phyloP scores from a whole-genome alignment of 2,797 vertebrate genomes.

The Helicolenus hilgendorfi region DNA sequence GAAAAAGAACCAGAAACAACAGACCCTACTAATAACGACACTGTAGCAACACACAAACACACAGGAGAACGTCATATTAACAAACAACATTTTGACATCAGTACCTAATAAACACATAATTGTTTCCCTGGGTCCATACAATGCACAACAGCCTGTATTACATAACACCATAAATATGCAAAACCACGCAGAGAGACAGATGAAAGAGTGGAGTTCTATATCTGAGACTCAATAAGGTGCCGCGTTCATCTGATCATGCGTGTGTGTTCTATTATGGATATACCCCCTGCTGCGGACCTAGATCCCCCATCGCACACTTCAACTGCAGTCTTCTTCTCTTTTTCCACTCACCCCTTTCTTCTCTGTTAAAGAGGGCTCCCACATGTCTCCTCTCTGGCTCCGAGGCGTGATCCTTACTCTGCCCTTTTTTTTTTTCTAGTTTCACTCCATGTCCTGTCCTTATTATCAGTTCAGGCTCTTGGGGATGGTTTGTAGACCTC shows the following conservation, averaged over 20 bases:
- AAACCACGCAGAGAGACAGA: slow-evolving; percentile 1
- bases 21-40: not conserved
- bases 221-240: slow-evolving; percentile 42
- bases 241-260: slow-evolving; percentile 64
- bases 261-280: slow-evolving; percentile 81
- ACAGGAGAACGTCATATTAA: not conserved
- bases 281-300: slow-evolving; percentile 65
- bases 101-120: slow-evolving; percentile 9
- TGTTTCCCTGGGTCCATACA: not conserved
- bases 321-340: slow-evolving; percentile 16
- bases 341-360: slow-evolving; percentile 32
- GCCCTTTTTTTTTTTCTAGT: not conserved
- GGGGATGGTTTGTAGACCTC: slow-evolving; percentile 37
- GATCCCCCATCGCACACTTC: slow-evolving; percentile 60
- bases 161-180: slow-evolving; percentile 37
- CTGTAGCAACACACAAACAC: not conserved
- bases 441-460: slow-evolving; percentile 37
- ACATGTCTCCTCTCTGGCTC: slow-evolving; percentile 36
- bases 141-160: slow-evolving; percentile 2
- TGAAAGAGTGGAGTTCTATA: slow-evolving; percentile 13
- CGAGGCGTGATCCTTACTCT: slow-evolving; percentile 20
- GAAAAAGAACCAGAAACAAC: not conserved
- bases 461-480: slow-evolving; percentile 39
- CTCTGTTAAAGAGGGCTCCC: slow-evolving; percentile 47
- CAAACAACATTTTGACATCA: slow-evolving; percentile 6